A percentile compares a stretch with the other conserved stretches of the same genome.
Evolutionary conservation across 2,888 invertebrate genomes (phyloP).

Genomic region (Tenthredo notha): DNA sequence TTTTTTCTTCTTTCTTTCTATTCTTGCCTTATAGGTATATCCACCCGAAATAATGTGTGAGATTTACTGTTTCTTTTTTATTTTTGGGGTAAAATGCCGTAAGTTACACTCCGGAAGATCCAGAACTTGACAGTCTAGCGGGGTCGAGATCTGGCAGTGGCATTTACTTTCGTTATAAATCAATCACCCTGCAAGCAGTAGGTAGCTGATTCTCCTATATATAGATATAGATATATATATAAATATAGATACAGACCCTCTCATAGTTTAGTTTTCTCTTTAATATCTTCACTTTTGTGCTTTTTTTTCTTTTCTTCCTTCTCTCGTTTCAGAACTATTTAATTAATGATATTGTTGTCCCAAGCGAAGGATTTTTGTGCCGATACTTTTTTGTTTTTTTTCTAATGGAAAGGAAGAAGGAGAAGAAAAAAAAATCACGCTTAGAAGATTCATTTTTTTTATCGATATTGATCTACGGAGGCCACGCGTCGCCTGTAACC

Average conservation of each 20-base stretch:
- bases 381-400: too few species aligned
- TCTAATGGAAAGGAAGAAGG: background rate
- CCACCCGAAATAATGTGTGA: background rate
- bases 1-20: background rate
- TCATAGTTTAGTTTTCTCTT: background rate
- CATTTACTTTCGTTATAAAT: conserved; percentile 42
- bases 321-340: background rate
- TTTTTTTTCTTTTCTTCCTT: too few species aligned
- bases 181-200: background rate
- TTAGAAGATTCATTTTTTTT: conserved; percentile 1
- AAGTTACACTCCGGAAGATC: background rate
- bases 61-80: background rate
- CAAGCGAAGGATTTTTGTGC: background rate
- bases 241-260: background rate
- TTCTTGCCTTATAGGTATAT: background rate
- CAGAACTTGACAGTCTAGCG: background rate
- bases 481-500: conserved; percentile 9
- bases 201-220: background rate
- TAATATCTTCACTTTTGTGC: background rate
- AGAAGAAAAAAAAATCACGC: background rate
- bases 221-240: too few species aligned
- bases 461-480: conserved; percentile 32
- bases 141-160: conserved; percentile 23
- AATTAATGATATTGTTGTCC: background rate
- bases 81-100: background rate